Evolutionary conservation across 2,888 invertebrate species (phyloP).

Genomic region (Mesochorus sp.): DNA sequence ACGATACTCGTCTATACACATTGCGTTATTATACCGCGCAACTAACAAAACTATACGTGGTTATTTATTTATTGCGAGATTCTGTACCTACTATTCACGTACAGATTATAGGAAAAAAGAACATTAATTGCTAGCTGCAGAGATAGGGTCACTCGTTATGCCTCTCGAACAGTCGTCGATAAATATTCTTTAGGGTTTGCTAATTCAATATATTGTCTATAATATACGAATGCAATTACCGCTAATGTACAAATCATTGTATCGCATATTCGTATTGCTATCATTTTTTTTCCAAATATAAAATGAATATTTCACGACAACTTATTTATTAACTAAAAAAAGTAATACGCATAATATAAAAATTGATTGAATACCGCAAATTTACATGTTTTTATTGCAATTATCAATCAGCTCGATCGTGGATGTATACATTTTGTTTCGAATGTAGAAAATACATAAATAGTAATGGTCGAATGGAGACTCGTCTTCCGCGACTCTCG

Average conservation of each 20-base stretch:
- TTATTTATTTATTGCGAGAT: slow-evolving; percentile 57
- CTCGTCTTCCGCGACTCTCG: no score
- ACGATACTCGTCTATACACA: slow-evolving; percentile 42
- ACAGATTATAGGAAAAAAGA: background rate
- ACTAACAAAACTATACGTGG: background rate
- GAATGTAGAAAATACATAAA: background rate
- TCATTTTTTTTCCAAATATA: no score
- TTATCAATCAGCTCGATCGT: background rate
- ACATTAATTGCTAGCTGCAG: background rate
- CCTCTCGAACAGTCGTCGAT: slow-evolving; percentile 6
- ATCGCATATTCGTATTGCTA: no score
- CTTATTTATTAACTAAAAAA: no score
- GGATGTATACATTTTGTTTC: background rate
- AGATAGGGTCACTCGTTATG: slow-evolving; percentile 1
- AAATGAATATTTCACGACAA: no score
- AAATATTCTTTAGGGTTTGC: slow-evolving; percentile 8
- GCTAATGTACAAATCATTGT: no score
- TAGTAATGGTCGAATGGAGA: background rate
- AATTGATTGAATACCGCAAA: no score
- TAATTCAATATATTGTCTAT: background rate
- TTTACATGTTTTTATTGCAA: background rate
- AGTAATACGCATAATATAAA: no score
- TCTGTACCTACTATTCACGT: slow-evolving; percentile 41
- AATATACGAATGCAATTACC: background rate
- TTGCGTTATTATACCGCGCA: slow-evolving; percentile 47